Base-by-base conservation (phyloP, 2,797 vertebrate species). In the Sebastes oblongus region DNA sequence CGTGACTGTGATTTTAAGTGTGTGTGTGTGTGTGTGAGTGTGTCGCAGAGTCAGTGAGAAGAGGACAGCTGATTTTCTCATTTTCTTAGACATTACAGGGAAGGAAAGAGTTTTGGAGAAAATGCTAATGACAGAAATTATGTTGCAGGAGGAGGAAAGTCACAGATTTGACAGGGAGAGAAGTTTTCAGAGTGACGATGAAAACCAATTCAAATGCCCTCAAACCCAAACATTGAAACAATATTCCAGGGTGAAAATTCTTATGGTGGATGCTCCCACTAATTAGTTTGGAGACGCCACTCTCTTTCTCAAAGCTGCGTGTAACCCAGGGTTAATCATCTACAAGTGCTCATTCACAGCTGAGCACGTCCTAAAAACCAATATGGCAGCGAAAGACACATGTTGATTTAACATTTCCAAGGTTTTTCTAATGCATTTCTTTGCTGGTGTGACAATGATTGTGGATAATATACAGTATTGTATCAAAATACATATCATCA, bases 281-380 rank as follows among this genome's bases (percentile, higher is more conserved):
- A 81, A 90, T 90, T 87, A 80, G 59, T 85, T 84, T 81, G 50
- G 56, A 86, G 83, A 78, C 30, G 2, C 18, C 5, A 18, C 46
- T 65, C 30, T 24, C 55, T 62, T 62, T 80, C 66, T 78, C 66
- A 58, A 73, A 69, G 81, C 20, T 58, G 54, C 2, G 1, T 66
- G 56, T 75, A 81, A 84, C 80, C 72, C 64, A 27, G 66, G 81
- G 72, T 83, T 89, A 86, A 88, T 87, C 52, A 79, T 79, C 73
- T 22, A 72, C 78, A 81, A 87, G 75, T 75, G 65, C 62, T 78
- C 59, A 55, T 75, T 86, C 78, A 67, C 65, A 78, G 39, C 54
- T 16, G 8, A 73, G 61, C 60, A 34, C 13, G 16, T 75, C 50
- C 66, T 79, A 73, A 88, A 86, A 68, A 81, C 71, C 39, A 67